phyloP scores from a whole-genome alignment of 2,797 vertebrate genomes.

The Danionella dracula region DNA sequence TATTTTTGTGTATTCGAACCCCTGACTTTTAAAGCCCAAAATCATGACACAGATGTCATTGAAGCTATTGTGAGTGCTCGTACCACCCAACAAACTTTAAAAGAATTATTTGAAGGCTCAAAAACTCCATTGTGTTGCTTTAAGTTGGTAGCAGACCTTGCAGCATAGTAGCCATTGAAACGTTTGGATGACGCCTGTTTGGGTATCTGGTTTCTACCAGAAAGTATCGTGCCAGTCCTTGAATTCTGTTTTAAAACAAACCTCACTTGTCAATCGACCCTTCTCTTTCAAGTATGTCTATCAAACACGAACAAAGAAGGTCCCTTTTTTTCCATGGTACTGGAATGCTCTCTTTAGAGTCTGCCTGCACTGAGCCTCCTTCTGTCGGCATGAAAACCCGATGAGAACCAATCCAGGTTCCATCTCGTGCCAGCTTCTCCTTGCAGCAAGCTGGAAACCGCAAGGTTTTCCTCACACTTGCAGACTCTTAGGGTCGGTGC shows the following conservation, averaged over 20 bases:
- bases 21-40: too few relatives aligned
- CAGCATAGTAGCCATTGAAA: background rate
- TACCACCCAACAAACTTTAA: too few relatives aligned
- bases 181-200: background rate
- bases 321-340: background rate
- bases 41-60: too few relatives aligned
- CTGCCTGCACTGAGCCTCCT: background rate
- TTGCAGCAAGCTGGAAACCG: background rate
- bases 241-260: slow-evolving; percentile 2
- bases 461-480: background rate
- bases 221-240: slow-evolving; percentile 75
- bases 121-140: too few relatives aligned
- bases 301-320: background rate
- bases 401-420: slow-evolving; percentile 36
- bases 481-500: background rate
- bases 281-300: slow-evolving; percentile 13
- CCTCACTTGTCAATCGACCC: background rate
- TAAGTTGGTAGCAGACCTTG: too few relatives aligned
- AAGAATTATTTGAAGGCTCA: too few relatives aligned
- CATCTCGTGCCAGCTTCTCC: background rate
- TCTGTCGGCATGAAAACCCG: background rate
- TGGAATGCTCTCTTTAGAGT: background rate
- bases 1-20: too few relatives aligned
- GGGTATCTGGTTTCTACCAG: slow-evolving; percentile 60
- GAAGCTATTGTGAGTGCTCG: too few relatives aligned